Base-by-base conservation (phyloP, 2,888 invertebrate species). In the Aporophyla nigra region DNA sequence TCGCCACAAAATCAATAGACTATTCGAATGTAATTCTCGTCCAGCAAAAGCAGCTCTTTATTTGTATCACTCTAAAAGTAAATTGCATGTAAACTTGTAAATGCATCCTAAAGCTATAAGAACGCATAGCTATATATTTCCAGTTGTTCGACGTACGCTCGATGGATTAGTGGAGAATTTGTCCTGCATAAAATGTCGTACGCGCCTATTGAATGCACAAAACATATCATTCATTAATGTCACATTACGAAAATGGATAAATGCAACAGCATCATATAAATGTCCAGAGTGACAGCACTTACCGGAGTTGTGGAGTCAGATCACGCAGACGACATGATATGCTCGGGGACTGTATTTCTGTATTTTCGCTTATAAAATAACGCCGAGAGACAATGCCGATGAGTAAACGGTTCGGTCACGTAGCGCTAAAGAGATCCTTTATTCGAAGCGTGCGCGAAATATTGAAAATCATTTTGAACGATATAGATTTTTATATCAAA, bases 191-290 rank as follows among this genome's bases (percentile, higher is more conserved):
- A 78, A 83, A 83, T 85, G 74, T 80, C 73, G 83, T 69, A 78
- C 77, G 76, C 82, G 82, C 78, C 76, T 83, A 88, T 89, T 90
- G 90, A 91, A 92, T 93, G 86, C 90, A 88, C 87, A 91, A 91
- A 86, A 88, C 85, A 88, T 86, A 84, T 88, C 89, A 91, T 92
- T 90, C 90, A 89, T 92, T 92, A 91, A 89, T 90, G 92, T 92
- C 92, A 90, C 90, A 91, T 93, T 90, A 92, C 89, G 84, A 89
- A 91, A 91, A 92, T 91, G 90, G 88, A 92, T 91, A 89, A 86
- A 90, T 88, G 89, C 90, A 88, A 84, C 88, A 88, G 85, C 87
- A 86, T 92, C 89, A 91, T 92, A 91, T 90, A 91, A 90, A 91
- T 88, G 88, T 86, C 84, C 65, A 74, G 76, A 83, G 81, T 84